Evolutionary conservation across 2,888 invertebrate species (phyloP), one percentile per base, ranked within the genome.

Genomic region (Therioaphis trifolii): DNA sequence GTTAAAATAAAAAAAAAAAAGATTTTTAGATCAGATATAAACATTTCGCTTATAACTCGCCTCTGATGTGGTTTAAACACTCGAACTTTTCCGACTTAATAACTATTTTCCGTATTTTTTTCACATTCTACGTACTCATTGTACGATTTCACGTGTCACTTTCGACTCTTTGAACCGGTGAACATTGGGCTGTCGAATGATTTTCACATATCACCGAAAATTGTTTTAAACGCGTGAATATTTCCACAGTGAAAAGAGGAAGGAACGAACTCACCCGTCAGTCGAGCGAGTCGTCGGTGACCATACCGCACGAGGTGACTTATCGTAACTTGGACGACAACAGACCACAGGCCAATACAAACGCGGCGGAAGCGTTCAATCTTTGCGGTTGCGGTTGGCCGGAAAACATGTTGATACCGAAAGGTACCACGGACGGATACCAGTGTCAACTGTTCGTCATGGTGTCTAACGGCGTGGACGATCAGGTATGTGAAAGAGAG

Each of bases 271-370:
- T 96, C 77, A 91, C 90, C 0, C 92, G 94, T 18, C 88, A 89
- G 27, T 95, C 95, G 7, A 88, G 89, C 0, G 92, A 94, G 72
- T 95, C 96, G 0, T 93, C 94, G 0, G 93, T 96, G 18, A 95
- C 95, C 14, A 94, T 95, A 87, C 95, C 95, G 0, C 95, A 93
- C 88, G 95, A 94, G 88, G 90, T 93, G 84, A 94, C 94, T 1
- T 96, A 95, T 92, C 91, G 94, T 14, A 91, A 92, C 88, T 88
- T 93, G 86, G 93, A 94, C 90, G n/a, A 91, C 90, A 80, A 0
- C 91, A 91, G 63, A 52, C 84, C 46, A 27, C 55, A 66, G 58
- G 78, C 68, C 1, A 79, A 69, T 40, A 89, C 90, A 3, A 89
- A 91, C 0, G 89, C 89, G 0, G 86, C 89, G 84, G 89, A 89